Percentiles rank a stretch among this genome's conserved stretches.
Conservation (phyloP, 2,888 invertebrate genomes). For the Tribolium freemani region DNA sequence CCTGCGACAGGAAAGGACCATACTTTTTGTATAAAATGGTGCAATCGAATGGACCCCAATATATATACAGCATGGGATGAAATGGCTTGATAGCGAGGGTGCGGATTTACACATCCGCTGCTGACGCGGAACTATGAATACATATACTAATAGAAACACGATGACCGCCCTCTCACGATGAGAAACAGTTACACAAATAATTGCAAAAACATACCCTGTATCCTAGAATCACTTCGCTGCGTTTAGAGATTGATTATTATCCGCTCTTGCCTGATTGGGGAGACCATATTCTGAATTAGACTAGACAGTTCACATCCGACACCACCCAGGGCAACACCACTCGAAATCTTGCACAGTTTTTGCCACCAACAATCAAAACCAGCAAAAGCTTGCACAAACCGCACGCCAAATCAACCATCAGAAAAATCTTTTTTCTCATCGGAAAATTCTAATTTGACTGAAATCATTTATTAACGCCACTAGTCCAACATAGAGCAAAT, state of each 20-base stretch:
- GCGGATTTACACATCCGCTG: conserved; percentile 54
- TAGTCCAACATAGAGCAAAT: too few relatives aligned
- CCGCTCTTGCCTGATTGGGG: conserved; percentile 65
- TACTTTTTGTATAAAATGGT: conserved; percentile 64
- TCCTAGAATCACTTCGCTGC: conserved; percentile 87
- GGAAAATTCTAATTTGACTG: too few relatives aligned
- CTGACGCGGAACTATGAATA: conserved; percentile 58
- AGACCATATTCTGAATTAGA: conserved; percentile 54
- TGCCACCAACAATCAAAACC: conserved; percentile 35
- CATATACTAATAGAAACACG: conserved; percentile 60
- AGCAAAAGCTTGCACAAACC: conserved; percentile 24
- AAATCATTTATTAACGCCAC: too few relatives aligned
- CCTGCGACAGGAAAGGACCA: conserved; percentile 62
- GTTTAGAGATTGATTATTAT: conserved; percentile 67
- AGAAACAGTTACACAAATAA: conserved; percentile 79
- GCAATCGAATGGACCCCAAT: conserved; percentile 66
- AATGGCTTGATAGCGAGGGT: conserved; percentile 54
- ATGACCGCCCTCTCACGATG: conserved; percentile 63
- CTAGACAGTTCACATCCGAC: conserved; percentile 38
- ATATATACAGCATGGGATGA: conserved; percentile 67
- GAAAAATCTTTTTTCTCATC: too few relatives aligned
- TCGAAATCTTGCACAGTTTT: conserved; percentile 19
- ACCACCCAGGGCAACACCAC: neutral
- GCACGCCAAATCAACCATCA: too few relatives aligned
- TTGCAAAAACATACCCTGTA: conserved; percentile 95